These are phyloP conservation scores for Cyanoderma ruficeps DNA, from an alignment of 2,113 vertebrate species.

Conservation along the genomic window DNA sequence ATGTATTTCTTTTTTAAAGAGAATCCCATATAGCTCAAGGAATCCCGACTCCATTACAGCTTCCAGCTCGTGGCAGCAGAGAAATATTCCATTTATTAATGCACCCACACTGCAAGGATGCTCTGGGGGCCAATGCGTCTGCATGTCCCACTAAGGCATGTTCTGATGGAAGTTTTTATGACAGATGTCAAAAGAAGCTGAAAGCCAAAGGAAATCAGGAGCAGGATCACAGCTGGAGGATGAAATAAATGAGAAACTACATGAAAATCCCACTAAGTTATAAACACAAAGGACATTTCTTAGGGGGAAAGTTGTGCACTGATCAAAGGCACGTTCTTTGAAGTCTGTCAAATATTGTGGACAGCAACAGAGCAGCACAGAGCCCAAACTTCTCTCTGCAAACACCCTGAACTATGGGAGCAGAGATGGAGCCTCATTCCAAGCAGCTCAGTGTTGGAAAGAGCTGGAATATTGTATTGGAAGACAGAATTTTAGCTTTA, in stretches of 20 bases:
- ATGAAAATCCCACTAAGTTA: constrained; percentile 28
- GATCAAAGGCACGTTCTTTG: neutral
- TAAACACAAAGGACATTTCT: neutral
- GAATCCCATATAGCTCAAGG: constrained; percentile 30
- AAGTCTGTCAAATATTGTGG: neutral
- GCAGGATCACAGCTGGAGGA: constrained; percentile 20
- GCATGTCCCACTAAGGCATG: constrained; percentile 46
- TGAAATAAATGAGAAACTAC: constrained; percentile 35
- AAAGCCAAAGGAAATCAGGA: constrained; percentile 48
- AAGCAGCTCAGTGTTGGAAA: fast-evolving
- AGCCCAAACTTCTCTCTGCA: neutral
- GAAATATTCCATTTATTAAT: constrained; percentile 61
- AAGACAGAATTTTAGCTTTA: neutral
- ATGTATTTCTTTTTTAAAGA: constrained; percentile 57
- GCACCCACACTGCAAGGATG: constrained; percentile 5
- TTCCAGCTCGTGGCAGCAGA: constrained; percentile 36
- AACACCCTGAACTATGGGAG: neutral
- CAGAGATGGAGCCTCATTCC: neutral
- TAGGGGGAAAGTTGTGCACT: neutral
- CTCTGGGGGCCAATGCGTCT: constrained; percentile 62
- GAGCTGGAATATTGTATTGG: neutral
- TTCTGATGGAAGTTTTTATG: constrained; percentile 62
- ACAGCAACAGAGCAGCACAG: neutral
- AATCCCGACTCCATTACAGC: constrained; percentile 56
- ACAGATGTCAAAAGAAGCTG: constrained; percentile 31